phyloP scores from a whole-genome alignment of 1,140 invertebrate genomes.

The Heliconius himera region DNA sequence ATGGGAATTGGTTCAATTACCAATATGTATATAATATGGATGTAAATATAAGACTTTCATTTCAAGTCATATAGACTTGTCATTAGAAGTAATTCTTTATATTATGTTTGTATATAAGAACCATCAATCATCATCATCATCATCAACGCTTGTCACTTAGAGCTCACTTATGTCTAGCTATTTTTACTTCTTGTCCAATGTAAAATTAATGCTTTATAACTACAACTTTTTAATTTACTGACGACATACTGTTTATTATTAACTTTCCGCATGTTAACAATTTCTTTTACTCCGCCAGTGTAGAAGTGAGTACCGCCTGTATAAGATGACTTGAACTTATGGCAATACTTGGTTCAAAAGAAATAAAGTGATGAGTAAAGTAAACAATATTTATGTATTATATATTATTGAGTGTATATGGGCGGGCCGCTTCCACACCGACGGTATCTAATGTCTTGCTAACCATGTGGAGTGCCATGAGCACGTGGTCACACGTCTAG shows the following conservation, averaged over 20 bases:
- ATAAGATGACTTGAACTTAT: neutral
- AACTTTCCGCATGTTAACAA: neutral
- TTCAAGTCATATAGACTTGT: neutral
- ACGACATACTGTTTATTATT: neutral
- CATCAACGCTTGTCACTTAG: constrained; percentile 2
- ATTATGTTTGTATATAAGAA: neutral
- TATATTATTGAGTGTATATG: no score
- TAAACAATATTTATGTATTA: no score
- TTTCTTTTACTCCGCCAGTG: neutral
- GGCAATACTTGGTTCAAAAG: neutral
- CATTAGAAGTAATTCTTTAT: neutral
- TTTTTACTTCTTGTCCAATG: neutral
- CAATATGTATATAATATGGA: neutral
- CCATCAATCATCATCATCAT: neutral
- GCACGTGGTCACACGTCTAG: neutral
- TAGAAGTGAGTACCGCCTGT: neutral
- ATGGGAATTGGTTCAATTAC: neutral
- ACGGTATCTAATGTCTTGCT: neutral
- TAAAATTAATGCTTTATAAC: neutral
- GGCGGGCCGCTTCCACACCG: neutral
- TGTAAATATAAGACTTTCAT: neutral
- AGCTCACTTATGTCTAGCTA: neutral
- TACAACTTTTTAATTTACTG: neutral
- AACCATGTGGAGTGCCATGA: neutral
- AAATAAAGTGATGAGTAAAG: no score